Conservation (phyloP, 2,797 vertebrate genomes). For the Anas acuta region DNA sequence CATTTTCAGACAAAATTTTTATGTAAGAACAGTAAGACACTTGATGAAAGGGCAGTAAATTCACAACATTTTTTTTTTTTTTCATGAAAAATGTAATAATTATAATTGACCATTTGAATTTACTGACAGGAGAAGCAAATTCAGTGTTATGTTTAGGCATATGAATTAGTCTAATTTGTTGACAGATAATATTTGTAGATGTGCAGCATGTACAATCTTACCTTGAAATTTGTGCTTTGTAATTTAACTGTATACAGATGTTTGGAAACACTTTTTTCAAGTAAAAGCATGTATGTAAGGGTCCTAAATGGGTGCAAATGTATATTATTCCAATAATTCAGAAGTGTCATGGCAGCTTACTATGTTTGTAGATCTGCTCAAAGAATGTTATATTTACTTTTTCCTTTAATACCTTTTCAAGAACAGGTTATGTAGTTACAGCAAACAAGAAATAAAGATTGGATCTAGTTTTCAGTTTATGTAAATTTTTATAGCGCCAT, state of each 20-base stretch:
- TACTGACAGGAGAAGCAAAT: not conserved
- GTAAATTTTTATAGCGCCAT: not conserved
- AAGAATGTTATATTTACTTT: not conserved
- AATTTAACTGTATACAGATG: not conserved
- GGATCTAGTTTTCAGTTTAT: not conserved
- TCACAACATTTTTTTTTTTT: not conserved
- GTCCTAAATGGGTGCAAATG: not conserved
- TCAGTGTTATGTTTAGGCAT: not conserved
- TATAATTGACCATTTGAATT: not conserved
- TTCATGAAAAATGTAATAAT: not conserved
- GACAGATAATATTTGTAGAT: slow-evolving; percentile 2
- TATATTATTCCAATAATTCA: not conserved
- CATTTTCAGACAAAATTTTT: not conserved
- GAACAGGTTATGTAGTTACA: not conserved
- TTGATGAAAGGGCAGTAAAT: slow-evolving; percentile 9
- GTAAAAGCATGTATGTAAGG: not conserved
- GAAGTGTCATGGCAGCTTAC: not conserved
- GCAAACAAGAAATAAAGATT: not conserved
- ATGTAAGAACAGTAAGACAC: slow-evolving; percentile 40
- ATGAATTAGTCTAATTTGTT: not conserved
- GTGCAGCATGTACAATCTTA: not conserved
- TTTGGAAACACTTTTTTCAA: not conserved
- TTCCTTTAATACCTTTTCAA: not conserved
- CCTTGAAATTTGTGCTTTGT: not conserved
- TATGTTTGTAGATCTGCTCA: not conserved